These are phyloP conservation scores for Gyps fulvus DNA, from an alignment of 2,113 vertebrate genomes.

Conservation along the genomic window DNA sequence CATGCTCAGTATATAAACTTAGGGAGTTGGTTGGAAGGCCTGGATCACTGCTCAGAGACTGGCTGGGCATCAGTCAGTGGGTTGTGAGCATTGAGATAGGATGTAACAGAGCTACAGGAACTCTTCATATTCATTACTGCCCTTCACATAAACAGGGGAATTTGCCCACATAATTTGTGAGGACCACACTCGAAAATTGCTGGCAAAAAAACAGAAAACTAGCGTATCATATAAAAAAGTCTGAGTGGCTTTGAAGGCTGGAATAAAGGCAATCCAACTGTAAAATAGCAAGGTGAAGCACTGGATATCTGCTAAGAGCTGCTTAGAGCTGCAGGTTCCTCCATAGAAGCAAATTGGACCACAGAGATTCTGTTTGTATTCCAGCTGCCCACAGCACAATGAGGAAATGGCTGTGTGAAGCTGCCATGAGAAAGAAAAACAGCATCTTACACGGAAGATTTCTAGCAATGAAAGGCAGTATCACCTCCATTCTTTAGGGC, in stretches of 20 bases:
- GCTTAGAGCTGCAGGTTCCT: background rate
- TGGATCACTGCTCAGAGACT: too few species aligned
- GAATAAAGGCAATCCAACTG: background rate
- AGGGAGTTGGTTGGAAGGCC: too few species aligned
- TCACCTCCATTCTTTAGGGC: background rate
- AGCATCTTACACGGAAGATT: background rate
- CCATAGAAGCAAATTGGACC: background rate
- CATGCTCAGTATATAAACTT: too few species aligned
- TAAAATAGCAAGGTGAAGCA: background rate
- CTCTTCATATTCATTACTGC: background rate
- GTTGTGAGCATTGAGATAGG: background rate
- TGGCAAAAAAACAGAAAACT: background rate
- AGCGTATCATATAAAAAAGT: background rate
- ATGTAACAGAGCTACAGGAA: background rate
- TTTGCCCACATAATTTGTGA: background rate
- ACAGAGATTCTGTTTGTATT: background rate
- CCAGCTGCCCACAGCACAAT: background rate
- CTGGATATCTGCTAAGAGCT: background rate
- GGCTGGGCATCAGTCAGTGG: too few species aligned
- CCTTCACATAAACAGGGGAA: background rate
- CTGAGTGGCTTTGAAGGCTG: background rate
- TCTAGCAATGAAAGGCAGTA: background rate
- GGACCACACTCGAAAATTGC: fast-evolving
- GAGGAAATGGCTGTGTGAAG: background rate
- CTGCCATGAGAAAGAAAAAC: background rate